These are phyloP conservation scores for Diachasmimorpha longicaudata DNA, from an alignment of 1,140 invertebrate species.

Conservation along the genomic window DNA sequence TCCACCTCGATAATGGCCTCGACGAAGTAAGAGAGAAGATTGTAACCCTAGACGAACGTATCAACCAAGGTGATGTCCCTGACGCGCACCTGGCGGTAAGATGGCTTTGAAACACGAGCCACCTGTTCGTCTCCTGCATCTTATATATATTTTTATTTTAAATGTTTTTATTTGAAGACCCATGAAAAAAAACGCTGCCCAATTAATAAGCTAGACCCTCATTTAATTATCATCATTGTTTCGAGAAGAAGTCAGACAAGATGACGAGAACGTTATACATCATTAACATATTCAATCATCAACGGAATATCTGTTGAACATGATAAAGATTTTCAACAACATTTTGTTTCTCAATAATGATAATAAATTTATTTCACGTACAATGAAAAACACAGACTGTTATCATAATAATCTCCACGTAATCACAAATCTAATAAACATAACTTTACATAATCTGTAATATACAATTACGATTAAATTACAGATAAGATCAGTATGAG, in stretches of 20 bases:
- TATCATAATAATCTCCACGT: background rate
- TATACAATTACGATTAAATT: slow-evolving; percentile 33
- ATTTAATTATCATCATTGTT: slow-evolving; percentile 23
- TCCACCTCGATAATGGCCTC: slow-evolving; percentile 22
- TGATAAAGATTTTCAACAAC: background rate
- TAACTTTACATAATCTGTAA: background rate
- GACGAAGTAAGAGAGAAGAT: slow-evolving; percentile 33
- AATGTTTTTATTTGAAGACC: background rate
- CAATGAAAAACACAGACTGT: slow-evolving; percentile 16
- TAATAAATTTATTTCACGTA: slow-evolving; percentile 57
- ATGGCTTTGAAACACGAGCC: slow-evolving; percentile 57
- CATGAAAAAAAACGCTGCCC: slow-evolving; percentile 7
- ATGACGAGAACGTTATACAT: background rate
- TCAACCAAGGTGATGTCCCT: slow-evolving; percentile 48
- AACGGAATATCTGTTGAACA: background rate
- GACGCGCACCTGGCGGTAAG: slow-evolving; percentile 52
- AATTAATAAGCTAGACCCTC: slow-evolving; percentile 29
- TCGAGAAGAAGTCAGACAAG: background rate
- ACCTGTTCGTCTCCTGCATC: slow-evolving; percentile 40
- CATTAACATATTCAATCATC: slow-evolving; percentile 9
- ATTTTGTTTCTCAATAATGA: slow-evolving; percentile 31
- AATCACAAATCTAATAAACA: slow-evolving; percentile 8
- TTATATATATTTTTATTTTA: slow-evolving; percentile 16
- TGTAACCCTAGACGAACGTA: slow-evolving; percentile 52
- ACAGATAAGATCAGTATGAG: slow-evolving; percentile 37